phyloP scores from a whole-genome alignment of 2,797 vertebrate species.

The Peromyscus melanophrys region DNA sequence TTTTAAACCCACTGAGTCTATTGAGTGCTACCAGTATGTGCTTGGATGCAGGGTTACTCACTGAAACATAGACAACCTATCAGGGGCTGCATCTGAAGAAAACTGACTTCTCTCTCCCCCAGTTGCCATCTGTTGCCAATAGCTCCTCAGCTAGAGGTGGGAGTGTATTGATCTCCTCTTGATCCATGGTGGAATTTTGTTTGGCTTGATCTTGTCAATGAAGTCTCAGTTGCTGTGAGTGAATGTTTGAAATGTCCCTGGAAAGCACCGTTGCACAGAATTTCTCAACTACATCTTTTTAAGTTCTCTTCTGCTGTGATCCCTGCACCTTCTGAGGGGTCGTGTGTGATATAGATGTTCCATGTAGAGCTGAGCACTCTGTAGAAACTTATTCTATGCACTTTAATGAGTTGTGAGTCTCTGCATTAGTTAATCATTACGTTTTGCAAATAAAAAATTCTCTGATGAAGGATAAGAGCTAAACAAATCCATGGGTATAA shows the following conservation, averaged over 20 bases:
- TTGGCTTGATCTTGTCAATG: neutral
- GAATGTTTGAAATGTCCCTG: neutral
- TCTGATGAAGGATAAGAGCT: neutral
- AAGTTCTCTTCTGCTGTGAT: neutral
- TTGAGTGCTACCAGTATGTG: neutral
- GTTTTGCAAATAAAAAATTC: neutral
- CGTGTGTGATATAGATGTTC: too few species aligned
- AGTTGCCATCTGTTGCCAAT: neutral
- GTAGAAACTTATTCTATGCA: neutral
- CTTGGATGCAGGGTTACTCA: neutral
- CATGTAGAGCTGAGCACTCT: neutral
- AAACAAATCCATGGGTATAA: neutral
- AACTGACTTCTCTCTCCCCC: too few species aligned
- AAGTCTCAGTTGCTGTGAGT: neutral
- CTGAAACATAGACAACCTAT: neutral
- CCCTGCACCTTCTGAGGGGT: neutral
- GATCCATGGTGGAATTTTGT: neutral
- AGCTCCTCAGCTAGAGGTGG: neutral
- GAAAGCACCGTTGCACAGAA: neutral
- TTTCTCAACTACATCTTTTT: neutral
- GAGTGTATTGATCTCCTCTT: neutral
- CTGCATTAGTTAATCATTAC: neutral
- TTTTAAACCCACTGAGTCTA: neutral
- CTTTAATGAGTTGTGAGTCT: neutral
- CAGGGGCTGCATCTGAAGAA: neutral